Evolutionary conservation across 2,113 vertebrate genomes (phyloP), one percentile per base, ranked within the genome.

Genomic region (Esox niger): DNA sequence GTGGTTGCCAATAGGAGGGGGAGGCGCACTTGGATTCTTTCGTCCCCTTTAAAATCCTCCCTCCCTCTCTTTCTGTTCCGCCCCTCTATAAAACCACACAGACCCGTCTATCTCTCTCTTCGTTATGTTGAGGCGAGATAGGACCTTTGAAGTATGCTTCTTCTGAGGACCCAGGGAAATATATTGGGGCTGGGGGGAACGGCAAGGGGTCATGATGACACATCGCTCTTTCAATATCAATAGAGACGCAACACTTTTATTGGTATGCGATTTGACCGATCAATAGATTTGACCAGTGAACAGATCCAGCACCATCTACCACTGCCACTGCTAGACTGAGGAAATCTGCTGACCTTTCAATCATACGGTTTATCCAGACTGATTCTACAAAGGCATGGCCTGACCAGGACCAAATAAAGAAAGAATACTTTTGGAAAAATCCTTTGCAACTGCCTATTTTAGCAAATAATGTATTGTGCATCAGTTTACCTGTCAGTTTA

Each of bases 231-330:
- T 74, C 77, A 71, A 76, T 78, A 77, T 79, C 79, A 79, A 71
- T 70, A 61, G 77, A 62, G 73, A 75, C 82, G 71, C 74, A 79
- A 73, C 26, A 64, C 80, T 30, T 61, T 21, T 61, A 68, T 81
- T 71, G 77, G 77, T 81, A 77, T 73, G 83, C 66, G 74, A 82
- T 71, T 78, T 84, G 82, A 84, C 80, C 80, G 79, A 86, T 73
- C 75, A 69, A 66, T 38, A 82, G n/a, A 43, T 43, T 43, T 43
- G 17, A 43, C 11, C 38, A 43, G 38, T 10, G 13, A 43, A 43
- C 15, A 43, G 15, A 43, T 17, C 0, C 17, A 15, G 13, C 5
- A 15, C 5, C 38, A 43, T 43, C 38, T 15, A 43, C 11, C 38
- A 43, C 38, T 43, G 38, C 3, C 38, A 43, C 38, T 43, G 38